A percentile compares a stretch with the other conserved stretches of the same genome.
Evolutionary conservation across 1,140 invertebrate genomes (phyloP).

Genomic region (Ptiloglossa arizonensis): DNA sequence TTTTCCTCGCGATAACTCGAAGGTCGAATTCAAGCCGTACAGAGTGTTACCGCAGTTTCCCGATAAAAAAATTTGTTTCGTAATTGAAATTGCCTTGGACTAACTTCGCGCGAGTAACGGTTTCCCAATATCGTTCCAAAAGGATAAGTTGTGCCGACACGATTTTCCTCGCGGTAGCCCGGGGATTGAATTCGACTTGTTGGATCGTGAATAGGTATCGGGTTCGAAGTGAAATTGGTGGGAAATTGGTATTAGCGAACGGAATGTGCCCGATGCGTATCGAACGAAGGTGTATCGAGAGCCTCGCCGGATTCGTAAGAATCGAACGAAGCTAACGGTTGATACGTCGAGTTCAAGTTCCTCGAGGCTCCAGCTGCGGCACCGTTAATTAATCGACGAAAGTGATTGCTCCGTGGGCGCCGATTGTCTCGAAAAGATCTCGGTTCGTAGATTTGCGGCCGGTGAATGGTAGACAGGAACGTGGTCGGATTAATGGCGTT

Average conservation of each 20-base stretch:
- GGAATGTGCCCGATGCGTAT: neutral
- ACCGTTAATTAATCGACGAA: slow-evolving; percentile 42
- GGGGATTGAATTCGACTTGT: too few relatives aligned
- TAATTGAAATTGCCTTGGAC: too few relatives aligned
- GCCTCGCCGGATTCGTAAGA: neutral
- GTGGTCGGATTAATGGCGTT: slow-evolving; percentile 29
- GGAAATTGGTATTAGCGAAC: neutral
- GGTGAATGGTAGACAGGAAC: neutral
- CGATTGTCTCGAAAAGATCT: neutral
- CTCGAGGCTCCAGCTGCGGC: neutral
- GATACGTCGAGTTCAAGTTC: neutral
- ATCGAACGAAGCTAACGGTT: slow-evolving; percentile 15
- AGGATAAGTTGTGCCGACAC: too few relatives aligned
- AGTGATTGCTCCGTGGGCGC: slow-evolving; percentile 1
- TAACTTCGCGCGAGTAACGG: too few relatives aligned
- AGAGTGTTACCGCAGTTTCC: too few relatives aligned
- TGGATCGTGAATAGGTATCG: too few relatives aligned
- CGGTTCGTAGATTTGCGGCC: neutral
- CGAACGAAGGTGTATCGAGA: neutral
- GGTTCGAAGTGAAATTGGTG: neutral
- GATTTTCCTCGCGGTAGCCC: too few relatives aligned
- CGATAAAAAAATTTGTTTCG: too few relatives aligned
- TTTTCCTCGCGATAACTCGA: too few relatives aligned
- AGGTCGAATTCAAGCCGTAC: too few relatives aligned
- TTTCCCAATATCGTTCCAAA: too few relatives aligned